These are phyloP conservation scores for Microplitis demolitor DNA, from an alignment of 1,140 invertebrate species.

Conservation along the genomic window DNA sequence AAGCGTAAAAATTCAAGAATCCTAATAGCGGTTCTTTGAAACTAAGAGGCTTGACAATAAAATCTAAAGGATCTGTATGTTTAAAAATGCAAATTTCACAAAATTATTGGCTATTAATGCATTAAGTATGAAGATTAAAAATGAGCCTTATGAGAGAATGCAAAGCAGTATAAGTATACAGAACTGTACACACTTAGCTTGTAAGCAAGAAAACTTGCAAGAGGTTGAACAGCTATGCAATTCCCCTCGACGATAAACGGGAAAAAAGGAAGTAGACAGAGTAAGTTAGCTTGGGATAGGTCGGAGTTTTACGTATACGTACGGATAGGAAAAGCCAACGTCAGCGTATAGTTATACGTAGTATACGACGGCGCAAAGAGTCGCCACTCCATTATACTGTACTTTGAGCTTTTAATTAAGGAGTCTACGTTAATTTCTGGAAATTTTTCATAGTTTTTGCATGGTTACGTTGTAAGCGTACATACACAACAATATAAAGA, in stretches of 20 bases:
- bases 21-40: too few relatives aligned
- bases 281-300: constrained; percentile 13
- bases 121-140: background rate
- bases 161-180: background rate
- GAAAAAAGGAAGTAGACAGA: constrained; percentile 1
- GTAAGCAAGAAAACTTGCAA: constrained; percentile 6
- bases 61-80: constrained; percentile 2
- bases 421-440: constrained; percentile 43
- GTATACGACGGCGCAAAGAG: constrained; percentile 38
- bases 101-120: constrained; percentile 10
- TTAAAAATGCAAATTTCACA: constrained; percentile 11
- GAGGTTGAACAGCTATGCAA: background rate
- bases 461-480: background rate
- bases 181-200: constrained; percentile 11
- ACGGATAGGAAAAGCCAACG: constrained; percentile 16
- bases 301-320: constrained; percentile 4
- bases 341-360: constrained; percentile 14
- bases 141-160: too few relatives aligned
- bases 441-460: constrained; percentile 30
- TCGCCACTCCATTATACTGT: constrained; percentile 51
- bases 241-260: constrained; percentile 20
- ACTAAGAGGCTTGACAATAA: too few relatives aligned
- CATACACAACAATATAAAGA: background rate
- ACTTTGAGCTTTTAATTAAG: constrained; percentile 51
- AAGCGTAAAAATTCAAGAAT: too few relatives aligned